These are phyloP conservation scores for Aphelocoma coerulescens DNA, from an alignment of 2,113 vertebrate species.

Conservation along the genomic window DNA sequence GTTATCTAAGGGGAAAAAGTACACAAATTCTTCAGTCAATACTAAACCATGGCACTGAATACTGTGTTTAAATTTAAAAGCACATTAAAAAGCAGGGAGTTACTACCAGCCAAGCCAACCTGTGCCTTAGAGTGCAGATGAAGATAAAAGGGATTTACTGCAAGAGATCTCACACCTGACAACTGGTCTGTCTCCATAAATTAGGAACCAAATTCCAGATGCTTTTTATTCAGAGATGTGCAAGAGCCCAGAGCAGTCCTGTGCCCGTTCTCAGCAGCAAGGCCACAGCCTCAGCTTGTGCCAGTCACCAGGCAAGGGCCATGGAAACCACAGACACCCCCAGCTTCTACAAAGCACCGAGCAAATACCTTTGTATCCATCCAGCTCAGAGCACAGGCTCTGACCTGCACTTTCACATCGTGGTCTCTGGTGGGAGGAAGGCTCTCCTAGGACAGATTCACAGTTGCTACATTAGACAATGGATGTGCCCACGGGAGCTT, in stretches of 20 bases:
- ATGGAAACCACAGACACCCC: background rate
- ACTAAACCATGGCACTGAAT: background rate
- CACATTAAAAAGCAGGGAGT: background rate
- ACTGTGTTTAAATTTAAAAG: background rate
- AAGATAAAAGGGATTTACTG: background rate
- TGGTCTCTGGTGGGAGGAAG: conserved; percentile 69
- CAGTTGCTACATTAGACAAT: background rate
- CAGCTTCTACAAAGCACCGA: background rate
- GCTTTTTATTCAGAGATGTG: background rate
- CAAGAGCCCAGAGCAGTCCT: background rate
- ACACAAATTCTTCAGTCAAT: background rate
- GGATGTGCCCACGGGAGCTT: background rate
- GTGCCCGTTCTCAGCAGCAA: background rate
- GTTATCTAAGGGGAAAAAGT: background rate
- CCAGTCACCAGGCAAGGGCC: background rate
- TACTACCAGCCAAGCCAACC: background rate
- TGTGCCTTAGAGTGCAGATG: background rate
- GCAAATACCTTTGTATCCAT: conserved; percentile 85
- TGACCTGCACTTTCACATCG: conserved; percentile 88
- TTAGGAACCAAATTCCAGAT: background rate
- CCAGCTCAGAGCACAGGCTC: conserved; percentile 89
- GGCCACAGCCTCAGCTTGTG: background rate
- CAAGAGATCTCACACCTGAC: background rate
- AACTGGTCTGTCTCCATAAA: background rate
- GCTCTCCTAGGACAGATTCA: conserved; percentile 73